Base-by-base conservation (phyloP, 2,797 vertebrate species). In the Tinamus major region DNA sequence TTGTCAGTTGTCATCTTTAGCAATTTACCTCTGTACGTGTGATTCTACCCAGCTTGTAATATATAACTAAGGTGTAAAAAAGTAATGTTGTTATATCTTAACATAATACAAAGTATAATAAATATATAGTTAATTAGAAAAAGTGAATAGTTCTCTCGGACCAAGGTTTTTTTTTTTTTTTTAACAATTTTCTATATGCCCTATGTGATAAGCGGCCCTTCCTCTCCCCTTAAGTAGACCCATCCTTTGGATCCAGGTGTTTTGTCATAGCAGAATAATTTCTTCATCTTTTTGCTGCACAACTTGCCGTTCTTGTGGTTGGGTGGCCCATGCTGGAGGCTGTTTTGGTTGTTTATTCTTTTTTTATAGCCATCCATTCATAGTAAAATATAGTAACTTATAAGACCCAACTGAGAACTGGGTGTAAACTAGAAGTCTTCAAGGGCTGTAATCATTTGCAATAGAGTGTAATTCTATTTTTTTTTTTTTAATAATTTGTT, bases 261-360 rank as follows among this genome's bases (percentile, higher is more conserved):
- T 64, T 31, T 59, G 29, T 33, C 61, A 2, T 31, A 21, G 7
- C 29, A 6, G 53, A 63, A n/a, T 31, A 24, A 33, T 69, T 65
- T 68, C n/a, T 85, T 68, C 37, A 56, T 58, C 5, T 20, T 75
- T 27, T 27, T 81, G 42, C 53, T 84, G 62, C 42, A n/a, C 56
- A 62, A 46, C 7, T 51, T 49, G 8, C 59, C 67, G 9, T 58
- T 79, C 5, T 82, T 85, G 13, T 5, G 41, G 51, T 59, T 91
- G 35, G 89, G 85, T 93, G 90, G 46, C 76, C 76, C 15, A 81
- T 95, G 67, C 69, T 94, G 72, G 81, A 91, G 76, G 24, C 26
- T 81, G n/a, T 51, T 12, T 2, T 82, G 27, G 4, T 46, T 58
- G 21, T 58, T 80, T 27, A 14, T 56, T 14, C 35, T 64, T 92